Evolutionary conservation across 1,140 invertebrate species (phyloP), one percentile per base, ranked within the genome.

Genomic region (Bombus cullumanus): DNA sequence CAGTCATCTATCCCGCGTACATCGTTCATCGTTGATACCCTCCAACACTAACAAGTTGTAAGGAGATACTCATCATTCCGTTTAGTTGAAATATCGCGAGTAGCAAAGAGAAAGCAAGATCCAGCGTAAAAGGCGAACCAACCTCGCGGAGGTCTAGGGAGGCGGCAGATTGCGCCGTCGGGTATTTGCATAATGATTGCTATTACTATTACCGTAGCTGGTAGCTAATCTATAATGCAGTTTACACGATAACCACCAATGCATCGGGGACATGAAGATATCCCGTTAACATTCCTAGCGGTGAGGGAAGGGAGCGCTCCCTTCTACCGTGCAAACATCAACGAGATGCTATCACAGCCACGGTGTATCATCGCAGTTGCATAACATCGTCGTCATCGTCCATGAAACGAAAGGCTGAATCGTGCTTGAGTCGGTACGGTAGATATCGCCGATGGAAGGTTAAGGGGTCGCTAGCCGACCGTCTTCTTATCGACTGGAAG

Each of bases 401-500:
- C 43, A 18, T 68, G 57, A 76, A n/a, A 87, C 76, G 87, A 85
- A 80, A 59, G 47, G 72, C 89, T 78, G 53, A 22, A 47, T 77
- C 62, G 81, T 84, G 88, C 86, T 85, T 75, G 76, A 90, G 94
- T 94, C 93, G 94, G 94, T 94, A 94, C 81, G 83, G 93, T 88
- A 94, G 94, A 92, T 89, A 92, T 72, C 89, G 91, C 84, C 68
- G 83, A 84, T 88, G 90, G 87, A 82, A 88, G 86, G 86, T 79
- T 88, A 87, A 91, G 82, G 90, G 88, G 85, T 92, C 75, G 89
- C 86, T 89, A 84, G 78, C 74, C 87, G 85, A 89, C 83, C 90
- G 87, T 89, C 90, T 93, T 93, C 92, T 94, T 94, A 95, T 95
- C 94, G 94, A 95, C 94, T 92, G 94, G 87, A 94, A 92, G 84